Conservation (phyloP, 2,113 vertebrate genomes). For the Pipa parva region DNA sequence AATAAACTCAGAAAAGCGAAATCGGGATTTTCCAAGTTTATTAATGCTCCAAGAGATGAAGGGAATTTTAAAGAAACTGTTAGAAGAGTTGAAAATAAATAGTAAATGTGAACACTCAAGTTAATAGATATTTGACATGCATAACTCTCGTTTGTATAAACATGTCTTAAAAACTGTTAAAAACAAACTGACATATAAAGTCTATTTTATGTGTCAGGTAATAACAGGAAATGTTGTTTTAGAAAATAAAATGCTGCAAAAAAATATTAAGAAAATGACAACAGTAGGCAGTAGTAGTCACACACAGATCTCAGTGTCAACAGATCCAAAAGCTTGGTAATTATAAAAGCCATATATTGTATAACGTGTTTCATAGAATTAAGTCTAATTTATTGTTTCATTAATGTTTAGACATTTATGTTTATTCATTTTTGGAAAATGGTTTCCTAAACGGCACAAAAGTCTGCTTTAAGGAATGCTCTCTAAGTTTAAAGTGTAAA, state of each 20-base stretch:
- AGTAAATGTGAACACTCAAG: neutral
- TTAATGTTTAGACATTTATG: neutral
- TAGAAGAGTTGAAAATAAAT: neutral
- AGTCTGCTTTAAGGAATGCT: no score
- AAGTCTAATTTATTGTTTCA: neutral
- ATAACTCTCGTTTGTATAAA: neutral
- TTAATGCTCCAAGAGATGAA: no score
- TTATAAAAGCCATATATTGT: neutral
- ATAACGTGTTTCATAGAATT: neutral
- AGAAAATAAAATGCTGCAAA: conserved; percentile 17
- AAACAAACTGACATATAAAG: conserved; percentile 26
- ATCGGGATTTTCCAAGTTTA: no score
- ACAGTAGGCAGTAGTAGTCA: conserved; percentile 23
- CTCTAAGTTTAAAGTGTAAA: no score
- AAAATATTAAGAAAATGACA: conserved; percentile 27
- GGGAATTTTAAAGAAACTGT: no score
- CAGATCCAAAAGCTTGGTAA: conserved; percentile 13
- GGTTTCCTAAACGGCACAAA: no score
- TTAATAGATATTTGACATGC: neutral
- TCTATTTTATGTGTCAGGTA: conserved; percentile 23
- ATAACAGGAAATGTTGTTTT: conserved; percentile 23
- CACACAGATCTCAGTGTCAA: conserved; percentile 29
- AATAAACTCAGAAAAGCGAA: no score
- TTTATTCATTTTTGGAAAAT: neutral
- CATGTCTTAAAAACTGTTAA: no score